Percentiles rank a stretch among this genome's conserved stretches.
These are phyloP conservation scores for Thecocarcelia acutangulata DNA, from an alignment of 2,888 invertebrate genomes.

Conservation along the genomic window DNA sequence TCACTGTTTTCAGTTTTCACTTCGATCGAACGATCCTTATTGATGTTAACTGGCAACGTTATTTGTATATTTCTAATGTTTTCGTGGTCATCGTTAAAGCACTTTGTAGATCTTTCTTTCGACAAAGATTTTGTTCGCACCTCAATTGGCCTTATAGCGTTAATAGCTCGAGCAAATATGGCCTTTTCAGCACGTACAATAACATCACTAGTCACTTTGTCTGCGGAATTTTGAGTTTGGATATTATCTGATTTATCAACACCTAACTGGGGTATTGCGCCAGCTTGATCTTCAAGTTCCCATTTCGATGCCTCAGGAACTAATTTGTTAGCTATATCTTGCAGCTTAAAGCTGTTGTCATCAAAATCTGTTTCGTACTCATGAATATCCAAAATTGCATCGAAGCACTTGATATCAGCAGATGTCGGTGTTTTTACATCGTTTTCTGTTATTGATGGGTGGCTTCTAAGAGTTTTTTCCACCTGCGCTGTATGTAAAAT, in stretches of 20 bases:
- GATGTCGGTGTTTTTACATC: constrained; percentile 57
- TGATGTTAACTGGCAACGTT: constrained; percentile 82
- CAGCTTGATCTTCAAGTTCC: constrained; percentile 94
- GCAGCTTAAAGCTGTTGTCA: constrained; percentile 70
- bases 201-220: constrained; percentile 91
- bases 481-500: constrained; percentile 2
- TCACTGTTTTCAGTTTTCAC: constrained; percentile 72
- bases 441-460: constrained; percentile 9
- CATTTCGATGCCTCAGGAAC: constrained; percentile 93
- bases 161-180: constrained; percentile 93
- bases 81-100: constrained; percentile 75
- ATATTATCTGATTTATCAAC: constrained; percentile 82
- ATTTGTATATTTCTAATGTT: constrained; percentile 81
- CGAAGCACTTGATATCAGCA: constrained; percentile 74
- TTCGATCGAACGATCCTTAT: constrained; percentile 79
- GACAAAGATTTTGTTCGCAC: constrained; percentile 86
- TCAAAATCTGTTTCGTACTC: constrained; percentile 75
- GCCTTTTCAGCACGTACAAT: constrained; percentile 95
- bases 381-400: constrained; percentile 76
- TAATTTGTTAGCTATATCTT: constrained; percentile 59
- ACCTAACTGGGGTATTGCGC: constrained; percentile 79
- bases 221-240: constrained; percentile 65
- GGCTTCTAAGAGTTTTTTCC: constrained; percentile 31
- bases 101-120: constrained; percentile 84
- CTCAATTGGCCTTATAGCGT: constrained; percentile 89